phyloP scores from a whole-genome alignment of 2,888 invertebrate genomes.

The Salpingus planirostris region DNA sequence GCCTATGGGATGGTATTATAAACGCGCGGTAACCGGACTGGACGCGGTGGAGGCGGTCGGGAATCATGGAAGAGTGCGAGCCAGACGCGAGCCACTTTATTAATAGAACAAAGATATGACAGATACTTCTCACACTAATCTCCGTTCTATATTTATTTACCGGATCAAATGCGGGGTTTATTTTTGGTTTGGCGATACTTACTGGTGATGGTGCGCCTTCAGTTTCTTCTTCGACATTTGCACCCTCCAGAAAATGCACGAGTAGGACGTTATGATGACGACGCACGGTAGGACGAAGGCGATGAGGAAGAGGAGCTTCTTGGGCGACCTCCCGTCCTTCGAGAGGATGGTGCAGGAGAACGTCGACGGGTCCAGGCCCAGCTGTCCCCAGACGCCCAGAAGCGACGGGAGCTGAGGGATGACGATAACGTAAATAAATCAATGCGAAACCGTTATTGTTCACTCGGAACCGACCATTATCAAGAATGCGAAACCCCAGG shows the following conservation, averaged over 20 bases:
- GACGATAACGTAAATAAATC: conserved; percentile 1
- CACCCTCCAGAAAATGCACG: conserved; percentile 77
- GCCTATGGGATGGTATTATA: no score
- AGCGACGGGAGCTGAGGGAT: conserved; percentile 61
- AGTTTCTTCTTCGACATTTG: conserved; percentile 63
- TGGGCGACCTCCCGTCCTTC: conserved; percentile 69
- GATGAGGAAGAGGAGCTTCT: conserved; percentile 73
- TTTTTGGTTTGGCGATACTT: conserved; percentile 44
- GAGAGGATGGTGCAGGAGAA: conserved; percentile 85
- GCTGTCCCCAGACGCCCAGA: conserved; percentile 73
- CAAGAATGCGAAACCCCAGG: conserved; percentile 71
- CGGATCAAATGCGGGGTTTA: conserved; percentile 5
- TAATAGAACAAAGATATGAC: conserved; percentile 14
- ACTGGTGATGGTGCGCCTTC: conserved; percentile 65
- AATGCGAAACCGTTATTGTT: background rate
- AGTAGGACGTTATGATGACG: conserved; percentile 76
- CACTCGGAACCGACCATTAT: conserved; percentile 50
- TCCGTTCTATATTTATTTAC: conserved; percentile 11
- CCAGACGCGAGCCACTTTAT: conserved; percentile 15
- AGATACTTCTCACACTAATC: conserved; percentile 12
- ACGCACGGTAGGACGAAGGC: conserved; percentile 78
- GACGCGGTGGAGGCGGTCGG: no score
- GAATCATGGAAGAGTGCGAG: conserved; percentile 10
- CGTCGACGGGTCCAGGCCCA: conserved; percentile 69
- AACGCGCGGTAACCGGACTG: no score